Evolutionary conservation across 2,888 invertebrate species (phyloP).

Genomic region (Temnothorax ravouxi): DNA sequence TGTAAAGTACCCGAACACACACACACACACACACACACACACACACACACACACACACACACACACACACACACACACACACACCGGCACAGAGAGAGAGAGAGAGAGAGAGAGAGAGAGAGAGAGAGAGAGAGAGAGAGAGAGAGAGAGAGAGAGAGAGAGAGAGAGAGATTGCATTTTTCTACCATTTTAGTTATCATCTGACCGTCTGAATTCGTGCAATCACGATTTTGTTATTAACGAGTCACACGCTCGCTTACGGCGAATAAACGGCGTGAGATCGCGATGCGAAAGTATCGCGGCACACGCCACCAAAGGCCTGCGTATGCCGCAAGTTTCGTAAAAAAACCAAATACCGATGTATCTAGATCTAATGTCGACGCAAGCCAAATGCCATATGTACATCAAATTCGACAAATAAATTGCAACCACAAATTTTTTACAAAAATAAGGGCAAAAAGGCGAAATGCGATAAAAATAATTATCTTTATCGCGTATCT

Average conservation of each 20-base stretch:
- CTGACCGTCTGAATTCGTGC: not conserved
- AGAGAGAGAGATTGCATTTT: not conserved
- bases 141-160: too few species aligned
- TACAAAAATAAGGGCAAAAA: too few species aligned
- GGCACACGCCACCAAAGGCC: not conserved
- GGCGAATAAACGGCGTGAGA: slow-evolving; percentile 38
- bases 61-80: too few species aligned
- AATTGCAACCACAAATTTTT: not conserved
- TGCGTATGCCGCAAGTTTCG: not conserved
- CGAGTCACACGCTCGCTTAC: slow-evolving; percentile 9
- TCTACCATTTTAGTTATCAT: slow-evolving; percentile 4
- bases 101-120: too few species aligned
- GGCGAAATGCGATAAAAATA: too few species aligned
- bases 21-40: too few species aligned
- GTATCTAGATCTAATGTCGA: not conserved
- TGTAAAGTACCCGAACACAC: not conserved
- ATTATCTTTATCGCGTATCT: too few species aligned
- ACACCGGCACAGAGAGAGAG: too few species aligned
- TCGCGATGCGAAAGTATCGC: not conserved
- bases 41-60: too few species aligned
- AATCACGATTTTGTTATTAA: slow-evolving; percentile 26
- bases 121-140: too few species aligned
- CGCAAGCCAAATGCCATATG: not conserved
- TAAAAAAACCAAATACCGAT: not conserved
- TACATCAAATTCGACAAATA: not conserved